Percentiles rank a stretch among this genome's conserved stretches.
These are phyloP conservation scores for Varecia variegata DNA, from an alignment of 2,797 vertebrate genomes.

Conservation along the genomic window DNA sequence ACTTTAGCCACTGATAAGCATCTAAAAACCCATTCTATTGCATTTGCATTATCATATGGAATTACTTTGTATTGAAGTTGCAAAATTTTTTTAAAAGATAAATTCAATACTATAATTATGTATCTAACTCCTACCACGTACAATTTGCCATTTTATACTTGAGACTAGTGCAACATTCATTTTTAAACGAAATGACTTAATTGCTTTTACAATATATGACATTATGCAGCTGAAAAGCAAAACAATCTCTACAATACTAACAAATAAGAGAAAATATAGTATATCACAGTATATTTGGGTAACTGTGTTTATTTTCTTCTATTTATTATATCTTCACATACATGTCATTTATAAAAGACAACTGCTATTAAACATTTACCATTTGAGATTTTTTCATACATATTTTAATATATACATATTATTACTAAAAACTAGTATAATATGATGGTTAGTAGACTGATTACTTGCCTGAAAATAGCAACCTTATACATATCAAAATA, in stretches of 20 bases:
- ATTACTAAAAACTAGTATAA: constrained; percentile 8
- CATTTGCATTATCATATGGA: neutral
- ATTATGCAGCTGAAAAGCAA: neutral
- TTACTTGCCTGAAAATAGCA: constrained; percentile 42
- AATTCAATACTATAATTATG: neutral
- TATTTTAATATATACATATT: constrained; percentile 11
- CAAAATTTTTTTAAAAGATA: neutral
- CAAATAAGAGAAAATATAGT: neutral
- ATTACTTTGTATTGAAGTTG: neutral
- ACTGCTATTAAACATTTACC: neutral
- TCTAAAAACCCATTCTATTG: neutral
- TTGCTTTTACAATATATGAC: neutral
- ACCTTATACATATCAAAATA: neutral
- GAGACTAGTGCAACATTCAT: neutral
- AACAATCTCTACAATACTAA: neutral
- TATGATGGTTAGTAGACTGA: neutral
- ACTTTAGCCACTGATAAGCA: neutral
- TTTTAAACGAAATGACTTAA: constrained; percentile 23
- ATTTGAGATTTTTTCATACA: constrained; percentile 12
- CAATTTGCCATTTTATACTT: neutral
- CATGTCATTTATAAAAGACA: neutral
- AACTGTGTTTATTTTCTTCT: neutral
- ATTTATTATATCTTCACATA: neutral
- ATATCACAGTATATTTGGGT: neutral
- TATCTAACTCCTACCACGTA: neutral